These are phyloP conservation scores for Urocolius indicus DNA, from an alignment of 2,113 vertebrate genomes.

Conservation along the genomic window DNA sequence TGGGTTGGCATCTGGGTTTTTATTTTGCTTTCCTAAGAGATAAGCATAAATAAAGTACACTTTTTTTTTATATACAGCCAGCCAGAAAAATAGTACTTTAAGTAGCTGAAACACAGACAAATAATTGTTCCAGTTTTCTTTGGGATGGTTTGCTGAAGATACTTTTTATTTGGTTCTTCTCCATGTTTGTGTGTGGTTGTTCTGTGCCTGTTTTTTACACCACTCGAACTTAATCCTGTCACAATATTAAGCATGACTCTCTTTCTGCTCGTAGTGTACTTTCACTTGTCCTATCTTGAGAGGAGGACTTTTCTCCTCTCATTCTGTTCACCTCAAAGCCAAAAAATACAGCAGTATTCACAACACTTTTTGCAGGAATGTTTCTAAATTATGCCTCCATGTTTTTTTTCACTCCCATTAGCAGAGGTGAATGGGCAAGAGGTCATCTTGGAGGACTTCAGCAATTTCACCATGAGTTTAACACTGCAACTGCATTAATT, in stretches of 20 bases:
- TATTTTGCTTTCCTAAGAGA: slow-evolving; percentile 37
- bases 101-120: not conserved
- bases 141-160: not conserved
- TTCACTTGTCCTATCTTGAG: not conserved
- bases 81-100: slow-evolving; percentile 4
- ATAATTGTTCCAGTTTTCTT: not conserved
- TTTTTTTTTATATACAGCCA: not conserved
- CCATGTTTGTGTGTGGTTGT: not conserved
- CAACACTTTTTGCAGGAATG: not conserved
- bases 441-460: not conserved
- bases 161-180: not conserved
- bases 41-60: slow-evolving; percentile 13
- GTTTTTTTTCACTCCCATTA: not conserved
- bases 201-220: not conserved
- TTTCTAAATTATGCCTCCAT: not conserved
- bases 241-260: not conserved
- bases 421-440: not conserved
- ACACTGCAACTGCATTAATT: not conserved
- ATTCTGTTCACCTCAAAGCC: not conserved
- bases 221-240: not conserved
- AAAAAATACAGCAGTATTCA: not conserved
- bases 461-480: not conserved
- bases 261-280: not conserved
- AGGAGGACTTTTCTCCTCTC: not conserved
- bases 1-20: not conserved